These are phyloP conservation scores for Ormyrus pomaceus DNA, from an alignment of 2,888 invertebrate genomes.

Conservation along the genomic window DNA sequence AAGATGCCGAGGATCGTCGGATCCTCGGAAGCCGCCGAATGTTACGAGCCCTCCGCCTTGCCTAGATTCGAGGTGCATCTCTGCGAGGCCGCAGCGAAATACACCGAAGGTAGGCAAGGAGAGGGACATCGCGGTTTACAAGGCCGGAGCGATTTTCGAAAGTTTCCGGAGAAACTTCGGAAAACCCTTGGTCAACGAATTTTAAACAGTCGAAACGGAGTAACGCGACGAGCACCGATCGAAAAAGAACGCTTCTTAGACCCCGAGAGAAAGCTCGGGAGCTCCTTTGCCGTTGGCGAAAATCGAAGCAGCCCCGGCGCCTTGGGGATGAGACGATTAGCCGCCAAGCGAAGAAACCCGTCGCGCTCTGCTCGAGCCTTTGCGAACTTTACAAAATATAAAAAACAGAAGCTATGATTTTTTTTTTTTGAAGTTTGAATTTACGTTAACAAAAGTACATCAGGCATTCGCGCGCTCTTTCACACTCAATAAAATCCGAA, in stretches of 20 bases:
- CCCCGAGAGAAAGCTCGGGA: constrained; percentile 10
- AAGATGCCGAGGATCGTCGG: too few species aligned
- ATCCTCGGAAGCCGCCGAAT: neutral
- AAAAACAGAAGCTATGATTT: too few species aligned
- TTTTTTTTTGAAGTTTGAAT: too few species aligned
- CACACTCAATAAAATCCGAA: constrained; percentile 27
- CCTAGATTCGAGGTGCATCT: neutral
- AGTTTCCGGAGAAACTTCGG: constrained; percentile 5
- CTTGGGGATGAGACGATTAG: constrained; percentile 56
- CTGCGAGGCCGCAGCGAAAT: constrained; percentile 64
- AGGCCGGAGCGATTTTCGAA: constrained; percentile 35
- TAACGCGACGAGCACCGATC: constrained; percentile 2
- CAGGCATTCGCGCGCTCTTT: constrained; percentile 45
- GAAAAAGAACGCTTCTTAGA: neutral
- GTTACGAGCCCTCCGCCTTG: constrained; percentile 5
- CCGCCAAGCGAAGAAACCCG: constrained; percentile 37
- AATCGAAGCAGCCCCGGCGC: constrained; percentile 56
- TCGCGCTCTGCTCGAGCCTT: constrained; percentile 30
- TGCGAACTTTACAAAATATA: neutral
- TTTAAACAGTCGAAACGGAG: neutral
- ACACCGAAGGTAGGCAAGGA: neutral
- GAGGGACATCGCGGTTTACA: constrained; percentile 28
- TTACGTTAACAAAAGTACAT: neutral
- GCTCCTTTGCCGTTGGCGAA: constrained; percentile 20
- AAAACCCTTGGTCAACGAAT: constrained; percentile 43